These are phyloP conservation scores for Trimorus sp. DNA, from an alignment of 2,888 invertebrate genomes.

Conservation along the genomic window DNA sequence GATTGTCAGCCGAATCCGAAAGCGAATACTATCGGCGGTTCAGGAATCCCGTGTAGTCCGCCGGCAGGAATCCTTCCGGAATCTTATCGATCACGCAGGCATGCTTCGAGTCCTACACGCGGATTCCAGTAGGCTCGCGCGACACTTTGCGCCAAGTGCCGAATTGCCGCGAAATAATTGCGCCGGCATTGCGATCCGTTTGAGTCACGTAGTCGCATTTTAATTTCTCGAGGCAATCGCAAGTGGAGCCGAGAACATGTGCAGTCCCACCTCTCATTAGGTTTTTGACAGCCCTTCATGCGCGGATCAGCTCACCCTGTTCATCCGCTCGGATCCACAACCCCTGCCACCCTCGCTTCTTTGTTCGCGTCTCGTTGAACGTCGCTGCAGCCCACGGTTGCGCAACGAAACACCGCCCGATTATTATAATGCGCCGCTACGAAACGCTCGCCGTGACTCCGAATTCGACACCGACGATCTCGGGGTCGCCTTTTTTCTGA, in stretches of 20 bases:
- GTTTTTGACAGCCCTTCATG: constrained; percentile 82
- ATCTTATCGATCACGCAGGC: constrained; percentile 42
- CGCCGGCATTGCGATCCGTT: constrained; percentile 2
- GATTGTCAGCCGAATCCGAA: constrained; percentile 26
- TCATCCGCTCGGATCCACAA: constrained; percentile 74
- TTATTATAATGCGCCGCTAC: constrained; percentile 74
- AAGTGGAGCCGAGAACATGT: constrained; percentile 78
- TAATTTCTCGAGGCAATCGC: constrained; percentile 77
- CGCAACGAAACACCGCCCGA: constrained; percentile 72
- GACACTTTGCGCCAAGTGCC: constrained; percentile 24
- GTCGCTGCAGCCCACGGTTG: constrained; percentile 74
- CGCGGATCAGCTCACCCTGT: constrained; percentile 79
- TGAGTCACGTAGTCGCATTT: constrained; percentile 75
- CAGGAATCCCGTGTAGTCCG: constrained; percentile 42
- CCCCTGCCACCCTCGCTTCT: constrained; percentile 73
- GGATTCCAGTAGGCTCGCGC: constrained; percentile 8
- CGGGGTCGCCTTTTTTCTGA: too few species aligned
- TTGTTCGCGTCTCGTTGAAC: constrained; percentile 79
- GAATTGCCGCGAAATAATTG: constrained; percentile 3
- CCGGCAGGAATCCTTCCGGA: constrained; percentile 56
- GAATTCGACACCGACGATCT: too few species aligned
- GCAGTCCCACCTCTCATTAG: constrained; percentile 82
- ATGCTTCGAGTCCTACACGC: constrained; percentile 34
- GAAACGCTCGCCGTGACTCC: background rate
- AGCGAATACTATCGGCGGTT: constrained; percentile 38